Evolutionary conservation across 1,140 invertebrate species (phyloP), one percentile per base, ranked within the genome.

Genomic region (Drosophila littoralis): DNA sequence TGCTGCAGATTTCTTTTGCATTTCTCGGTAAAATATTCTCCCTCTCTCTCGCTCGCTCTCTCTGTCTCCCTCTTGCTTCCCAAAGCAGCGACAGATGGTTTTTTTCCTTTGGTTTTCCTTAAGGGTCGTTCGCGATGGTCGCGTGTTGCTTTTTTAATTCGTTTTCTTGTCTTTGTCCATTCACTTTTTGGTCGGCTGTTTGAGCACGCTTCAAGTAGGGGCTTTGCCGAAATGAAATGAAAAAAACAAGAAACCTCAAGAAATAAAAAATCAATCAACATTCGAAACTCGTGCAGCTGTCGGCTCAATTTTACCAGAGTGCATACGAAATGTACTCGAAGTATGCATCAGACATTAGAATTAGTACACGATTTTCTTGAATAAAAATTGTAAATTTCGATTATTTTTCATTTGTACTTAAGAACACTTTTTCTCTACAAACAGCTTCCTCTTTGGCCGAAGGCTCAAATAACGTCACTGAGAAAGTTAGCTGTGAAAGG

Each of bases 21-120:
- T 15, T 43, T 48, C 22, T 57, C 17, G 22, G 1, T 46, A 60
- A 65, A 38, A 52, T 33, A 48, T 28, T 38, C 7, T 12, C 17
- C 1, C 35, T 38, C 28, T 9, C 36, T 36, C 17, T 17, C 17
- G 1, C 17, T 17, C 17, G 1, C 17, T 17, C 17, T 17, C 17
- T 17, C 17, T 17, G 2, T 17, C 22, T 22, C 22, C 2, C 22
- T 22, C 32, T 32, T n/a, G 36, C 40, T 13, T 17, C 13, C 22
- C n/a, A n/a, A n/a, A n/a, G 64, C 54, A 68, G 45, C 69, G 66
- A 66, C 79, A 88, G 79, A 86, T 88, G 83, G 65, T 65, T 78
- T 64, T 64, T n/a, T 28, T 35, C 13, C 2, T 28, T 5, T 22
- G 1, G 38, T 8, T 40, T 40, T 40, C 38, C 38, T 36, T 35